Evolutionary conservation across 2,113 vertebrate species (phyloP).

Genomic region (Oreocharis arfaki): DNA sequence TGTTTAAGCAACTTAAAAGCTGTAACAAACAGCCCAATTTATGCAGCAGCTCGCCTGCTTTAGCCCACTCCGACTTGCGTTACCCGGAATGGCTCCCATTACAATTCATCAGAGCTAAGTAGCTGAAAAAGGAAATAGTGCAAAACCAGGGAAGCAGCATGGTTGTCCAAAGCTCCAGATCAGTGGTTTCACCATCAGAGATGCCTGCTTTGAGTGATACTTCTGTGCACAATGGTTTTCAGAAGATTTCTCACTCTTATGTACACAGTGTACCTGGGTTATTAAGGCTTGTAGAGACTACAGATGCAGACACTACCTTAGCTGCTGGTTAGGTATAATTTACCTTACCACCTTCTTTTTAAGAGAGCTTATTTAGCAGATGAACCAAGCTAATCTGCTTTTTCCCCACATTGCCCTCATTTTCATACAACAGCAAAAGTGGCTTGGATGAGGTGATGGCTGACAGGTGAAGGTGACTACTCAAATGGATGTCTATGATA

Average conservation of each 20-base stretch:
- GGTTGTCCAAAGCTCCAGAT: background rate
- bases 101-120: constrained; percentile 1
- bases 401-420: background rate
- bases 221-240: background rate
- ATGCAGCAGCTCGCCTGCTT: background rate
- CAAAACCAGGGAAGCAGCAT: background rate
- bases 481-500: background rate
- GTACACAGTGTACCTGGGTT: background rate
- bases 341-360: background rate
- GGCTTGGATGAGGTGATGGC: background rate
- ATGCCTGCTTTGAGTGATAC: background rate
- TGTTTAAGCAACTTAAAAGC: constrained; percentile 41
- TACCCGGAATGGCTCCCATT: background rate
- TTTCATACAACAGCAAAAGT: background rate
- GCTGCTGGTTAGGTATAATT: background rate
- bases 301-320: background rate
- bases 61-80: background rate
- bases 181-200: background rate
- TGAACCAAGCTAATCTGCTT: background rate
- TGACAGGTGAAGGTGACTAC: background rate
- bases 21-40: constrained; percentile 41
- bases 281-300: background rate
- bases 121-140: background rate
- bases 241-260: background rate
- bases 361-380: background rate